phyloP scores from a whole-genome alignment of 30 jellyfish, hydroid and myxozoan genomes.

The Rhopilema esculentum region DNA sequence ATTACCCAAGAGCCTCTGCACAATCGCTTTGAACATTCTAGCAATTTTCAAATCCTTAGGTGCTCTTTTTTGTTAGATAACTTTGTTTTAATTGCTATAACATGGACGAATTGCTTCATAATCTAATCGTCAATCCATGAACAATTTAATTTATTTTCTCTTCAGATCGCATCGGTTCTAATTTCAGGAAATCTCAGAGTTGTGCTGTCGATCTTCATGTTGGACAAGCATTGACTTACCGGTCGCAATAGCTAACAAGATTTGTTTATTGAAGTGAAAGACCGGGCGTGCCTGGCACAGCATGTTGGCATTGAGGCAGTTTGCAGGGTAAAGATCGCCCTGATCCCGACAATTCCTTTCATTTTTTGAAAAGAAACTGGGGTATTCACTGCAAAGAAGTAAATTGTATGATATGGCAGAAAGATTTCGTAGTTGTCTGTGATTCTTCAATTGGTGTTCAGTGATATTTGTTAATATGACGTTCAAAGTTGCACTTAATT shows the following conservation, averaged over 20 bases:
- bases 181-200: neutral
- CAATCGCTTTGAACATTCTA: too few relatives aligned
- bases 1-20: too few relatives aligned
- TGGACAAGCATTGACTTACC: neutral
- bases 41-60: too few relatives aligned
- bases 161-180: neutral
- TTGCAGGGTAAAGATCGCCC: too few relatives aligned
- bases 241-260: neutral
- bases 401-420: neutral
- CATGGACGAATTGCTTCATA: neutral
- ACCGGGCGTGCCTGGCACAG: neutral
- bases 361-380: neutral
- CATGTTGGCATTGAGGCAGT: neutral
- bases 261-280: neutral
- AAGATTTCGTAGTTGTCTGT: neutral
- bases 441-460: neutral
- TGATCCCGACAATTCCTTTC: too few relatives aligned
- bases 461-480: neutral
- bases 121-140: neutral
- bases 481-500: neutral
- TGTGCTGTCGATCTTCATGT: neutral
- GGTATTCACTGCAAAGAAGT: neutral
- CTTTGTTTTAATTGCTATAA: neutral
- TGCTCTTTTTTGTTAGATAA: too few relatives aligned
- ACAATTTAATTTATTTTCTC: neutral